These are phyloP conservation scores for Drosophila ogumai DNA, from an alignment of 1,140 invertebrate genomes.

Conservation along the genomic window DNA sequence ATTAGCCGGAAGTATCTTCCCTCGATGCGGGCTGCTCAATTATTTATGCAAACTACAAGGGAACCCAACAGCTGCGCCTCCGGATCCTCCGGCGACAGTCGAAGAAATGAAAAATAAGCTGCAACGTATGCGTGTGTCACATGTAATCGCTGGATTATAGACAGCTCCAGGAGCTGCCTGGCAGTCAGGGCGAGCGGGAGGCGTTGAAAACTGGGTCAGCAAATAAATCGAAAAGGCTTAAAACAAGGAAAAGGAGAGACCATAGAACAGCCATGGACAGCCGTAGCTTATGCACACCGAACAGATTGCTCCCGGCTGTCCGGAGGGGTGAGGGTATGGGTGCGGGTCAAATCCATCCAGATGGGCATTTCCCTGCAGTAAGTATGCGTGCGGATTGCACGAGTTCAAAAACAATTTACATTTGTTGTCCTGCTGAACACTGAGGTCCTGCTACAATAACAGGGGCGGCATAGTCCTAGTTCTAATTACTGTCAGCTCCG, in stretches of 20 bases:
- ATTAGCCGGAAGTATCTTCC: conserved; percentile 23
- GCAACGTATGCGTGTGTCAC: conserved; percentile 81
- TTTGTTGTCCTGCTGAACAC: conserved; percentile 37
- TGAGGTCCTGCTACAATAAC: conserved; percentile 9
- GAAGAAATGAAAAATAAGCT: conserved; percentile 82
- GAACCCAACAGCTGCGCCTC: conserved; percentile 49
- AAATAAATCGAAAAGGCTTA: conserved; percentile 78
- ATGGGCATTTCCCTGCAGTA: conserved; percentile 8
- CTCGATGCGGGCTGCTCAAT: conserved; percentile 42
- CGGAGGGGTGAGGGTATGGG: background rate
- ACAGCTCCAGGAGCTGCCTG: conserved; percentile 52
- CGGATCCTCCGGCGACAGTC: conserved; percentile 50
- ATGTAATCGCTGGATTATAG: conserved; percentile 81
- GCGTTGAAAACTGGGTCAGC: conserved; percentile 73
- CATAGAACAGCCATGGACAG: conserved; percentile 48
- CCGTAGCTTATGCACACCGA: conserved; percentile 45
- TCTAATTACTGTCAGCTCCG: conserved; percentile 41
- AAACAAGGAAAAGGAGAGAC: conserved; percentile 45
- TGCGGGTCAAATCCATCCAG: background rate
- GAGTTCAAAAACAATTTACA: conserved; percentile 38
- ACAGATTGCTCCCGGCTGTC: conserved; percentile 22
- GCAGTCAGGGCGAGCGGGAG: conserved; percentile 12
- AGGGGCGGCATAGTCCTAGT: conserved; percentile 8
- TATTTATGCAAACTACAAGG: conserved; percentile 77
- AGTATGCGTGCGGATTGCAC: conserved; percentile 13